Evolutionary conservation across 2,113 vertebrate species (phyloP).

Genomic region (Trogon melanurus): DNA sequence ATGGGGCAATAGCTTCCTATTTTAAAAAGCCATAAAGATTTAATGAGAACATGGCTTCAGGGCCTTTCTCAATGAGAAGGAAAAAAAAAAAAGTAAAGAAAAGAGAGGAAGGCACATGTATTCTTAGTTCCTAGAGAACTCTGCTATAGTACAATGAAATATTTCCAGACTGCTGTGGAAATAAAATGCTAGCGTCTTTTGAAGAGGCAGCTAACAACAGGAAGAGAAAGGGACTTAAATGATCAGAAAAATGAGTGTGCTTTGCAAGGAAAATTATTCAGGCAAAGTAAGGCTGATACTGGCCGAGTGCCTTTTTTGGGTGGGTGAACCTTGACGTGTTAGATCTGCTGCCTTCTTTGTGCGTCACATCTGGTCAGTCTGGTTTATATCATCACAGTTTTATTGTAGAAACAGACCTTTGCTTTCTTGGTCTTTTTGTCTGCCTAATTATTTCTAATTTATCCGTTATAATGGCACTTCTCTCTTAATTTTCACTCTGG

Average conservation of each 20-base stretch:
- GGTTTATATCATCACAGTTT: background rate
- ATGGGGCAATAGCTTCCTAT: slow-evolving; percentile 59
- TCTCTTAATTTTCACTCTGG: background rate
- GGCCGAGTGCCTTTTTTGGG: background rate
- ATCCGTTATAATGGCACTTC: background rate
- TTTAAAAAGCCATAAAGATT: slow-evolving; percentile 68
- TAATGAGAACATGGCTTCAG: slow-evolving; percentile 67
- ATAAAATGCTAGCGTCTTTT: slow-evolving; percentile 40
- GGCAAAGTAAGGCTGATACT: background rate
- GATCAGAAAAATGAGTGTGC: slow-evolving; percentile 31
- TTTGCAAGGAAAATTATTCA: slow-evolving; percentile 53
- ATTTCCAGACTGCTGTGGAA: slow-evolving; percentile 40
- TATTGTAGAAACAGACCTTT: background rate
- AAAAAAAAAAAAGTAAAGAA: background rate
- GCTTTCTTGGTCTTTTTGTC: background rate
- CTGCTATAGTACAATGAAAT: slow-evolving; percentile 52
- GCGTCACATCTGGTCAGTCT: background rate
- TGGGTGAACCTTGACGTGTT: background rate
- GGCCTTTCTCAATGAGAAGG: slow-evolving; percentile 43
- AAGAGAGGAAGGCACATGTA: background rate
- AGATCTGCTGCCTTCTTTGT: background rate
- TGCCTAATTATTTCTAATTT: background rate
- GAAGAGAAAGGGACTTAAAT: slow-evolving; percentile 17
- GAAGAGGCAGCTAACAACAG: slow-evolving; percentile 34
- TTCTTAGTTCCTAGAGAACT: slow-evolving; percentile 12